Conservation (phyloP, 2,888 invertebrate genomes). For the Escarpia spicata region DNA sequence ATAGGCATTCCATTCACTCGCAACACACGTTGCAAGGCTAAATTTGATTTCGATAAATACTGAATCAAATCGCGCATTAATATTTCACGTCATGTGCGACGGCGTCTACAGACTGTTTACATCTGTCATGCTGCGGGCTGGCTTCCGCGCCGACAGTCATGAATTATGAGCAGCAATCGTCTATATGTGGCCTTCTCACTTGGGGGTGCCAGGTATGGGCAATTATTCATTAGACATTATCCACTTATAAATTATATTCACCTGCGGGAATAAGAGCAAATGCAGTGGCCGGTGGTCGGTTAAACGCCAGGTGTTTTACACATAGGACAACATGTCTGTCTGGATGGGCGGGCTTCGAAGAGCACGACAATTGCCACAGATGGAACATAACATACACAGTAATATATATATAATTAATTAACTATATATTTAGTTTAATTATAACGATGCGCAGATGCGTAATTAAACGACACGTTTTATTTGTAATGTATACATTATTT, state of each 20-base stretch:
- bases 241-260: not conserved
- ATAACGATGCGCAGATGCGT: not conserved
- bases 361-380: no score
- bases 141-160: not conserved
- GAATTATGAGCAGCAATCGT: conserved; percentile 13
- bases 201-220: not conserved
- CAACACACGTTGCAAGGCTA: not conserved
- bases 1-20: conserved; percentile 11
- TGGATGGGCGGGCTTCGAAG: no score
- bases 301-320: not conserved
- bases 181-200: conserved; percentile 6
- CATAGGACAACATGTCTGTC: not conserved
- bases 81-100: conserved; percentile 16
- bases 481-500: not conserved
- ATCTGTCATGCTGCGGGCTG: not conserved
- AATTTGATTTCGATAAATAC: conserved; percentile 13
- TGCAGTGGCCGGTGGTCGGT: not conserved
- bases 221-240: conserved; percentile 16
- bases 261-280: not conserved
- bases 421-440: not conserved
- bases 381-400: no score
- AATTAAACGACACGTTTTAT: not conserved
- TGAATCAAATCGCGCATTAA: conserved; percentile 16
- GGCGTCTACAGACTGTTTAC: not conserved
- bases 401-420: no score